Base-by-base conservation (phyloP, 2,888 invertebrate species). In the Sipha maydis region DNA sequence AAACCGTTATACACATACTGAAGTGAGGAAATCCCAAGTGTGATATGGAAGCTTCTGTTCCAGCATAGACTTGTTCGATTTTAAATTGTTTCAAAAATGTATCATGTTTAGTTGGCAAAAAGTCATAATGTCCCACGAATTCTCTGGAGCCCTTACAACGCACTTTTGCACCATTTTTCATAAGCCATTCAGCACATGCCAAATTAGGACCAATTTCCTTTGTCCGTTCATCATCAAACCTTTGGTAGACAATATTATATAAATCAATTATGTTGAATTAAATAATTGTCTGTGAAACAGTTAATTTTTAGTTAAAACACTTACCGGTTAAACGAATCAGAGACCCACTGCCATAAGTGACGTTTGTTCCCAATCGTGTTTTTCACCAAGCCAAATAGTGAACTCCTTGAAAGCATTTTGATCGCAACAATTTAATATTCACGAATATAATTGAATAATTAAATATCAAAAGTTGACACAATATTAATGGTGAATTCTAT, bases 131-230 rank as follows among this genome's bases (percentile, higher is more conserved):
- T 28, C 80, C 79, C 7, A 91, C 90, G 88, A 90, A 90, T 8
- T 94, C 93, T 0, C 92, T 91, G 8, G 91, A 90, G 67, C 93
- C 93, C 61, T 93, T 93, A 94, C 96, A 97, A 89, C 94, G 94
- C 0, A 99, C 94, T 89, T 94, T 93, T 5, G 97, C 98, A 4
- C 98, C 98, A 92, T 98, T 98, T 90, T 96, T 94, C 54, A 99
- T 92, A 11, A 99, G 93, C 99, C 99, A 99, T 92, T 99, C 99
- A 0, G 98, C 98, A 92, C 98, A 98, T 7, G 96, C 95, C 85
- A 97, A 93, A 91, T 99, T 97, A 0, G 98, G 95, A 0, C 99
- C 99, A 73, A 97, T 93, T 90, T 93, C 91, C 91, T 94, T 93
- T 69, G 96, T 93, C 67, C 97, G 93, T 0, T 94, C 93, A 4